These are phyloP conservation scores for Pollimyrus isidori DNA, from an alignment of 2,113 vertebrate genomes.

Conservation along the genomic window DNA sequence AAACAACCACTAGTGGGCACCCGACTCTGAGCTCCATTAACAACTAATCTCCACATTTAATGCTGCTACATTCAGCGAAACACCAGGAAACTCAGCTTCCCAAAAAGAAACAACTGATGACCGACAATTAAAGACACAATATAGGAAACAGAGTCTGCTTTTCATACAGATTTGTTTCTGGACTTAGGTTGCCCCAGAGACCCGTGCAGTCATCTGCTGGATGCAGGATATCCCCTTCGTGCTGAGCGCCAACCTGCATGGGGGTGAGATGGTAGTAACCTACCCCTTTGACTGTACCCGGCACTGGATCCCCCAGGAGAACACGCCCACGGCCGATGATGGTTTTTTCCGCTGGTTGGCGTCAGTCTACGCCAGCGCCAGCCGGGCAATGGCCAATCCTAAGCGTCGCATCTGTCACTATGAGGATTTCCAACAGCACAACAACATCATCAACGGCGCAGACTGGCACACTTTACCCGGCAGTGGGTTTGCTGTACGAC, in stretches of 20 bases:
- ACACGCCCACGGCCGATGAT: constrained; percentile 79
- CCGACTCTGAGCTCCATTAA: neutral
- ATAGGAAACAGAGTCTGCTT: neutral
- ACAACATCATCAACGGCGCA: constrained; percentile 89
- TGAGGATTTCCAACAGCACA: constrained; percentile 71
- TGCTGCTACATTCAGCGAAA: neutral
- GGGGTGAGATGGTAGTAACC: constrained; percentile 84
- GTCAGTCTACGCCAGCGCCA: constrained; percentile 77
- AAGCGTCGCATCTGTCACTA: constrained; percentile 78
- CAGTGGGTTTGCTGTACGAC: constrained; percentile 63
- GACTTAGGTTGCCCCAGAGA: constrained; percentile 79
- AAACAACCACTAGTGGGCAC: neutral
- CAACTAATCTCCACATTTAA: neutral
- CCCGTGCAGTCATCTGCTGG: constrained; percentile 84
- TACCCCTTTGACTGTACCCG: constrained; percentile 89
- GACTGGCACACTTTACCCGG: constrained; percentile 91
- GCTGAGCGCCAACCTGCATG: constrained; percentile 87
- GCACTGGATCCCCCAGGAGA: constrained; percentile 74
- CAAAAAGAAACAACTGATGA: neutral
- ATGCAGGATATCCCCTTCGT: constrained; percentile 92
- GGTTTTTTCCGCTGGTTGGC: constrained; percentile 88
- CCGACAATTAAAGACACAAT: neutral
- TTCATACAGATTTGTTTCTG: neutral
- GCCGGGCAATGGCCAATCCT: constrained; percentile 71
- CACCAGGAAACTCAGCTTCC: neutral